A percentile compares a stretch with the other conserved stretches of the same genome.
phyloP scores from a whole-genome alignment of 92 coral and sea anemone genomes.

The Parazoanthus atlanticus region DNA sequence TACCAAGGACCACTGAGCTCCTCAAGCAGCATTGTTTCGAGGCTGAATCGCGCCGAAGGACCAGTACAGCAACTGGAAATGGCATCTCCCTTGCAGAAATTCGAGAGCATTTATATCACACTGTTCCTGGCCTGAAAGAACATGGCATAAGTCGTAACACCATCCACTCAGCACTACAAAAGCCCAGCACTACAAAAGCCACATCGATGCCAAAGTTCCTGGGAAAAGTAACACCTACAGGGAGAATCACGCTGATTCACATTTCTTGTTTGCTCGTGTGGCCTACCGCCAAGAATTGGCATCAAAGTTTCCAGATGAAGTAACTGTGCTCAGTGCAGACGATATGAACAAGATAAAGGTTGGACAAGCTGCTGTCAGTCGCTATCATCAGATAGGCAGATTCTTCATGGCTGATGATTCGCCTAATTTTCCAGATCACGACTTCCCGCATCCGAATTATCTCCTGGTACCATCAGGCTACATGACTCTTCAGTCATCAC shows the following conservation, averaged over 20 bases:
- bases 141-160: conserved; percentile 50
- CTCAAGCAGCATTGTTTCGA: conserved; percentile 53
- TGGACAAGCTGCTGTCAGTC: conserved; percentile 40
- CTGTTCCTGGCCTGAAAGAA: conserved; percentile 43
- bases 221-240: conserved; percentile 44
- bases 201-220: conserved; percentile 49
- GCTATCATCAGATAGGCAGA: conserved; percentile 41
- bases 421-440: conserved; percentile 46
- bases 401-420: conserved; percentile 44
- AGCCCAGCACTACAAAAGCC: conserved; percentile 52
- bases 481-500: conserved; percentile 32
- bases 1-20: conserved; percentile 45
- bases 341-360: conserved; percentile 46
- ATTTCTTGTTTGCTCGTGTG: conserved; percentile 41
- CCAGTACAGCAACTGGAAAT: conserved; percentile 54
- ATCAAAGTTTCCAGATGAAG: conserved; percentile 35
- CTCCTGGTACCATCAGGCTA: conserved; percentile 45
- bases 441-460: conserved; percentile 44
- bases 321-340: conserved; percentile 39
- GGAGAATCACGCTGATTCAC: conserved; percentile 46
- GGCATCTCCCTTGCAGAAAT: conserved; percentile 50
- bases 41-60: conserved; percentile 46
- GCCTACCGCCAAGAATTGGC: conserved; percentile 43
- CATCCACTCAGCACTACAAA: no score
- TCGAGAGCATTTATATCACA: conserved; percentile 46